phyloP scores from a whole-genome alignment of 1,140 invertebrate genomes.

The Ips typographus region DNA sequence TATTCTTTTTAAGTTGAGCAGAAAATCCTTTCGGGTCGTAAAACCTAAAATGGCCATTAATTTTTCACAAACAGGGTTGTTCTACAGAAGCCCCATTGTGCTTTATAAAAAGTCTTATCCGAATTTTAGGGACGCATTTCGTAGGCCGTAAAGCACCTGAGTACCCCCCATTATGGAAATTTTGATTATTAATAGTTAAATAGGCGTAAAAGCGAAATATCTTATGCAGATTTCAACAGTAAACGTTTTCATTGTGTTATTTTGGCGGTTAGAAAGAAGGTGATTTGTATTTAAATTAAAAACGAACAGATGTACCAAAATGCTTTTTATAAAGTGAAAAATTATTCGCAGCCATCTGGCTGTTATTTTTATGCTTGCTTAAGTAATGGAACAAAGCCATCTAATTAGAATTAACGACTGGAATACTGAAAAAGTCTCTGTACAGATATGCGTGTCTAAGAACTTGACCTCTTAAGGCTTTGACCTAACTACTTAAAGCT shows the following conservation, averaged over 20 bases:
- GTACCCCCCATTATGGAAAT: conserved; percentile 33
- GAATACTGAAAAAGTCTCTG: background rate
- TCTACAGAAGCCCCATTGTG: conserved; percentile 27
- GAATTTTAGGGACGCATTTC: conserved; percentile 27
- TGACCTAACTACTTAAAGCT: background rate
- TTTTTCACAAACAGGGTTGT: conserved; percentile 30
- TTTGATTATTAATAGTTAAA: conserved; percentile 36
- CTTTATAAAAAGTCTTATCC: conserved; percentile 32
- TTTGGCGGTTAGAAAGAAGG: conserved; percentile 7
- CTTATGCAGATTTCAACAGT: conserved; percentile 27
- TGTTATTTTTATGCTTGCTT: background rate
- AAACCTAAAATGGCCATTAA: conserved; percentile 27
- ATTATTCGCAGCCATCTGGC: background rate
- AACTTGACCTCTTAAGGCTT: background rate
- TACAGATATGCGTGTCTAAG: background rate
- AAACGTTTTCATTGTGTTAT: conserved; percentile 23
- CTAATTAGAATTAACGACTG: background rate
- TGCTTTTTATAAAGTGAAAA: conserved; percentile 10
- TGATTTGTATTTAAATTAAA: background rate
- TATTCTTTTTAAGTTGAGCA: background rate
- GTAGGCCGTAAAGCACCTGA: conserved; percentile 31
- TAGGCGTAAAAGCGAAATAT: conserved; percentile 31
- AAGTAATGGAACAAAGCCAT: background rate
- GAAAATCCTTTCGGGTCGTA: background rate
- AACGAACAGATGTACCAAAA: conserved; percentile 14